A percentile compares a stretch with the other conserved stretches of the same genome.
Conservation (phyloP, 2,113 vertebrate species). For the Pandion haliaetus region DNA sequence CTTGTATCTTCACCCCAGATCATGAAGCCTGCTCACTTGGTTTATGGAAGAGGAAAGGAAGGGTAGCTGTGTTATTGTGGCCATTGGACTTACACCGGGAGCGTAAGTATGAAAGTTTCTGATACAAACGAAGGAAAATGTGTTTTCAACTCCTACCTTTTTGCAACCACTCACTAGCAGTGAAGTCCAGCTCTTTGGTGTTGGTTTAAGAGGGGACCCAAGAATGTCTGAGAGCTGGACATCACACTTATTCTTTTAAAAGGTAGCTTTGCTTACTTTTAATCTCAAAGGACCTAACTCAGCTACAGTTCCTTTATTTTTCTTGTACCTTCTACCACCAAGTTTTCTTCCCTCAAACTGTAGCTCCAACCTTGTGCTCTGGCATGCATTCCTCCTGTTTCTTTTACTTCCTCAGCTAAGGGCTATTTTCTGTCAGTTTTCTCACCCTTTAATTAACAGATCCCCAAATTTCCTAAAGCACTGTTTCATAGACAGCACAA, state of each 20-base stretch:
- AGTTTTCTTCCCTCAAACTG: background rate
- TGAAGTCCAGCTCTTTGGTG: accelerated
- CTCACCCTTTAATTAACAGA: background rate
- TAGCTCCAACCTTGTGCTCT: background rate
- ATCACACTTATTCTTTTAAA: background rate
- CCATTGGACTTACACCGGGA: accelerated
- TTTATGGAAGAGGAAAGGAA: background rate
- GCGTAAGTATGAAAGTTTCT: background rate
- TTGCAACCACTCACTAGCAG: background rate
- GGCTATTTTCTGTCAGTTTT: background rate
- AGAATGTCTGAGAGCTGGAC: background rate
- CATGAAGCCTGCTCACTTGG: background rate
- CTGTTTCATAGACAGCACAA: background rate
- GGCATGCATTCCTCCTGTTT: background rate
- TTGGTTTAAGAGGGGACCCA: background rate
- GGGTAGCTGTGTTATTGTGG: background rate
- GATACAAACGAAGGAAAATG: background rate
- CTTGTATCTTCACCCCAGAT: background rate
- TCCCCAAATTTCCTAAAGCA: background rate
- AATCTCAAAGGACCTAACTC: background rate
- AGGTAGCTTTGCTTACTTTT: background rate
- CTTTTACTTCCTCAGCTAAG: background rate
- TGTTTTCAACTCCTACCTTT: background rate
- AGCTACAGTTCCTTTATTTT: background rate
- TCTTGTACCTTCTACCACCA: background rate